Evolutionary conservation across 2,113 vertebrate genomes (phyloP).

Genomic region (Lampris megalopsis): DNA sequence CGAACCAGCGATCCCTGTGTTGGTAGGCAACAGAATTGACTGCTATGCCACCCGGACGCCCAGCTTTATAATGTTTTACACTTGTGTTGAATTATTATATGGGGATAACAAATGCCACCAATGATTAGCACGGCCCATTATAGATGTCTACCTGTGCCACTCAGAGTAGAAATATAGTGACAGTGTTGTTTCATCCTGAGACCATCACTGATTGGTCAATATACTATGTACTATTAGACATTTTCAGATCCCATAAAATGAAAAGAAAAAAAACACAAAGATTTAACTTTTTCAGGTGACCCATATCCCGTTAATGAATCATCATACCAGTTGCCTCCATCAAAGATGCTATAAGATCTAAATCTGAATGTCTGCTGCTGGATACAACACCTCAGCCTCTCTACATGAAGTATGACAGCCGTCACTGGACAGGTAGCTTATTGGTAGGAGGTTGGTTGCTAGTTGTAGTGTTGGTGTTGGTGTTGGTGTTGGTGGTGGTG

Average conservation of each 20-base stretch:
- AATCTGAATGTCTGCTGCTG: not conserved
- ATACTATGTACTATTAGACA: not conserved
- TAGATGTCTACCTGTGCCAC: not conserved
- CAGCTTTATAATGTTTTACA: not conserved
- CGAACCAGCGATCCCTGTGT: too few species aligned
- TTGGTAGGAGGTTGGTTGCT: constrained; percentile 14
- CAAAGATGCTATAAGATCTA: constrained; percentile 8
- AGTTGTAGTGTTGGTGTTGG: constrained; percentile 30
- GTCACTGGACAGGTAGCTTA: constrained; percentile 50
- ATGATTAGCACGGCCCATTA: constrained; percentile 14
- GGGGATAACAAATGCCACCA: not conserved
- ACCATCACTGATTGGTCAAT: constrained; percentile 6
- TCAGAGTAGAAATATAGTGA: not conserved
- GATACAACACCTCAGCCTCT: not conserved
- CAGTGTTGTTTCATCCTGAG: not conserved
- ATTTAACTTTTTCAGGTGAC: not conserved
- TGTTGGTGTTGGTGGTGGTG: constrained; percentile 15
- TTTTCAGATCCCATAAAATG: not conserved
- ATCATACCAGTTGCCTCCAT: not conserved
- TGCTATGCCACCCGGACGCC: too few species aligned
- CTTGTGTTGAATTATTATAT: constrained; percentile 16
- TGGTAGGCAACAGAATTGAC: too few species aligned
- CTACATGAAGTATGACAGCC: not conserved
- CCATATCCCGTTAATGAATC: not conserved
- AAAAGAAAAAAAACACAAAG: not conserved